These are phyloP conservation scores for Cryptus armator DNA, from an alignment of 2,888 invertebrate genomes.

Conservation along the genomic window DNA sequence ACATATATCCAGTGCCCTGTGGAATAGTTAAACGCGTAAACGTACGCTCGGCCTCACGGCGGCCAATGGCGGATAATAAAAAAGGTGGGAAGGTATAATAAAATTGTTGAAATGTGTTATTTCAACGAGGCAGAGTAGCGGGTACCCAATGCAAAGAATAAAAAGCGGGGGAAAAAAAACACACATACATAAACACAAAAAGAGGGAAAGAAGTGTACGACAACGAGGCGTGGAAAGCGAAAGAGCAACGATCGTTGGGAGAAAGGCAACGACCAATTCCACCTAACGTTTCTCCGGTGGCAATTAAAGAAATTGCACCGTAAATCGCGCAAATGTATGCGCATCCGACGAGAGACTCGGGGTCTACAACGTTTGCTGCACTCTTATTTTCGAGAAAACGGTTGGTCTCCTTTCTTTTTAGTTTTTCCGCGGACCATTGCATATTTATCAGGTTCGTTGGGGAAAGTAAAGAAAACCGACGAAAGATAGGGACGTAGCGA, in stretches of 20 bases:
- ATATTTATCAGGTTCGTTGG: slow-evolving; percentile 81
- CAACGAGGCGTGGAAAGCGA: slow-evolving; percentile 57
- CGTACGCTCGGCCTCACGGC: not conserved
- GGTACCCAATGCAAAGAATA: not conserved
- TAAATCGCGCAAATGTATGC: slow-evolving; percentile 73
- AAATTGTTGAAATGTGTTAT: slow-evolving; percentile 26
- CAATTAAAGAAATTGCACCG: slow-evolving; percentile 77
- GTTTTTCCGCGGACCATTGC: slow-evolving; percentile 76
- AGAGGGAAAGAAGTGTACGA: slow-evolving; percentile 13
- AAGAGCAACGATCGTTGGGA: slow-evolving; percentile 43
- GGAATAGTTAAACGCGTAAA: not conserved
- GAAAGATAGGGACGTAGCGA: slow-evolving; percentile 40
- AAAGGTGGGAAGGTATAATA: not conserved
- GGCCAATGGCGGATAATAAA: slow-evolving; percentile 14
- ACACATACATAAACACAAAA: not conserved
- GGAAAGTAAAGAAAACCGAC: slow-evolving; percentile 44
- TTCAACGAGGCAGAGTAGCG: not conserved
- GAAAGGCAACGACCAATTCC: slow-evolving; percentile 66
- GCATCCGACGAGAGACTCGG: slow-evolving; percentile 58
- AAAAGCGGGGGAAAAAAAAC: not conserved
- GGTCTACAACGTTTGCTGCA: slow-evolving; percentile 32
- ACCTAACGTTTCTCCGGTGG: slow-evolving; percentile 63
- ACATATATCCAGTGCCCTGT: not conserved
- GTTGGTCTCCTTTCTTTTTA: slow-evolving; percentile 68
- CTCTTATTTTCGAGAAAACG: slow-evolving; percentile 51